Evolutionary conservation across 2,113 vertebrate species (phyloP).

Genomic region (Bujurquina vittata): DNA sequence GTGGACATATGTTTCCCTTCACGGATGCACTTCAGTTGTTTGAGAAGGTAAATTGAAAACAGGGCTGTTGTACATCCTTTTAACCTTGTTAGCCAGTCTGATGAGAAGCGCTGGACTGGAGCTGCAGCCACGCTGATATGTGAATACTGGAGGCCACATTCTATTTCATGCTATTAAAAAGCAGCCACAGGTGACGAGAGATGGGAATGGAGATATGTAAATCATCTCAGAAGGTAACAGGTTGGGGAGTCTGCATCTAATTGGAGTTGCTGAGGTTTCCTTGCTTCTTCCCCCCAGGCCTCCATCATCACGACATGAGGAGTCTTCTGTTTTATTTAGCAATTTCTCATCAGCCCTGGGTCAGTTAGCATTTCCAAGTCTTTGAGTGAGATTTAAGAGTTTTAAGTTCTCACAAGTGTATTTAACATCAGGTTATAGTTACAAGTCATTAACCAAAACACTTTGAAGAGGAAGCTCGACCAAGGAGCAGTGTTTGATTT

Average conservation of each 20-base stretch:
- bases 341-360: not conserved
- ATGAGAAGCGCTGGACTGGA: slow-evolving; percentile 8
- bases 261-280: not conserved
- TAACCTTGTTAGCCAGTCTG: slow-evolving; percentile 29
- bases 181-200: slow-evolving; percentile 9
- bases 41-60: not conserved
- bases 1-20: not conserved
- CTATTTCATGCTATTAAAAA: slow-evolving; percentile 30
- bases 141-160: not conserved
- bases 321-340: not conserved
- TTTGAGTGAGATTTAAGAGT: not conserved
- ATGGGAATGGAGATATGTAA: not conserved
- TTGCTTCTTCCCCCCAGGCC: not conserved
- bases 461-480: not conserved
- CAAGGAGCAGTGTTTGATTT: not conserved
- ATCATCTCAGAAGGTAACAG: slow-evolving; percentile 10
- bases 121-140: not conserved
- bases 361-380: not conserved
- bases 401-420: not conserved
- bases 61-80: slow-evolving; percentile 16
- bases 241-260: not conserved
- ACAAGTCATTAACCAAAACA: not conserved
- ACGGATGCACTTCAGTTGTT: slow-evolving; percentile 7
- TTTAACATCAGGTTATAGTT: not conserved
- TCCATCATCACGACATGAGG: not conserved